phyloP scores from a whole-genome alignment of 2,797 vertebrate species.

The Centropyge bicolor region DNA sequence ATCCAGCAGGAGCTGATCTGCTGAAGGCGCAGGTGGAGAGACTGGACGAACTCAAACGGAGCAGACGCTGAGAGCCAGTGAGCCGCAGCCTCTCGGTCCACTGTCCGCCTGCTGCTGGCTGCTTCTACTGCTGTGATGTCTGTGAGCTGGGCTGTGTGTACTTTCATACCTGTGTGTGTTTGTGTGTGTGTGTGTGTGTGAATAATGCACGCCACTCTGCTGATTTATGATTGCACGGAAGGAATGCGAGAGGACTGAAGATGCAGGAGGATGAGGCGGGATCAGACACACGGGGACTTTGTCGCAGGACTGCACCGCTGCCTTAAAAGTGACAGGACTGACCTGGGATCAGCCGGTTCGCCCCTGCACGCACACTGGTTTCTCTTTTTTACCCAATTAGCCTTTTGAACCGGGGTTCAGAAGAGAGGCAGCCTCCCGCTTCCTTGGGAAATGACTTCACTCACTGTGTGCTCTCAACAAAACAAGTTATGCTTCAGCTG shows the following conservation, averaged over 20 bases:
- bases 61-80: constrained; percentile 47
- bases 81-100: constrained; percentile 47
- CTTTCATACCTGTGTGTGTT: constrained; percentile 53
- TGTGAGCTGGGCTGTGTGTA: constrained; percentile 59
- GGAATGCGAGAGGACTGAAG: constrained; percentile 32
- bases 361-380: constrained; percentile 57
- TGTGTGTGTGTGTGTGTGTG: constrained; percentile 10
- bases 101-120: constrained; percentile 56
- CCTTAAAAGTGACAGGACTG: constrained; percentile 57
- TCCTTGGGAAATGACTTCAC: constrained; percentile 60
- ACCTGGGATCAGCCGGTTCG: constrained; percentile 27
- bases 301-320: constrained; percentile 57
- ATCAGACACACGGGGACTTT: constrained; percentile 28
- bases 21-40: constrained; percentile 67
- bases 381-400: constrained; percentile 45
- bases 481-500: constrained; percentile 54
- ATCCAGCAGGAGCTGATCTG: constrained; percentile 88
- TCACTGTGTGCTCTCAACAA: constrained; percentile 40
- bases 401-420: constrained; percentile 45
- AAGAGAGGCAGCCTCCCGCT: constrained; percentile 46
- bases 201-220: constrained; percentile 43
- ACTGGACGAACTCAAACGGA: constrained; percentile 3
- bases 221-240: constrained; percentile 42
- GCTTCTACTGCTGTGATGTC: constrained; percentile 75
- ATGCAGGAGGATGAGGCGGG: constrained; percentile 26